Conservation (phyloP, 2,797 vertebrate genomes). For the Ispidina lecontei region DNA sequence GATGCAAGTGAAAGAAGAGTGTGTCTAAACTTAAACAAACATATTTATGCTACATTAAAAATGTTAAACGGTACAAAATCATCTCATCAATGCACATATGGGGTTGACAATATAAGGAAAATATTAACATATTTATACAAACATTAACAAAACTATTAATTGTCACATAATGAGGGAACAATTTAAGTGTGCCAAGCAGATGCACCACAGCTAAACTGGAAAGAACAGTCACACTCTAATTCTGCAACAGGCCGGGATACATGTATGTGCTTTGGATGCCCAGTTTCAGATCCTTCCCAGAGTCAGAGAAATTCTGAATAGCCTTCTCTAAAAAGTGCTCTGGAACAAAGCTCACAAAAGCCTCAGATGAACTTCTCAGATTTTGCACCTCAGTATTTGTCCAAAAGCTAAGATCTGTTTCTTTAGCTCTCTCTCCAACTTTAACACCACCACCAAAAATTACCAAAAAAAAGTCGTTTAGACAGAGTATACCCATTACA, state of each 20-base stretch:
- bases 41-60: not conserved
- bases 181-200: not conserved
- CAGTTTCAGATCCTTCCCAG: not conserved
- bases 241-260: not conserved
- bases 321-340: not conserved
- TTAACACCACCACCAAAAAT: not conserved
- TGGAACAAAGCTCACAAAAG: not conserved
- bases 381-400: not conserved
- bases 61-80: not conserved
- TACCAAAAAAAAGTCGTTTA: not conserved
- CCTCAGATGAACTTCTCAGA: not conserved
- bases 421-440: not conserved
- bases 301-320: not conserved
- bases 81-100: not conserved
- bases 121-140: not conserved
- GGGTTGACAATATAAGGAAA: not conserved
- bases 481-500: not conserved
- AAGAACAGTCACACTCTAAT: not conserved
- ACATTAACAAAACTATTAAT: slow-evolving; percentile 10
- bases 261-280: not conserved
- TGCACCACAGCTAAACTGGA: not conserved
- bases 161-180: not conserved
- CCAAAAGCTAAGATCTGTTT: not conserved
- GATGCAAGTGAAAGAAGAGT: not conserved
- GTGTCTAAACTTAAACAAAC: not conserved